Percentiles rank a stretch among this genome's conserved stretches.
Evolutionary conservation across 2,888 invertebrate species (phyloP).

Genomic region (Hypsopygia costalis): DNA sequence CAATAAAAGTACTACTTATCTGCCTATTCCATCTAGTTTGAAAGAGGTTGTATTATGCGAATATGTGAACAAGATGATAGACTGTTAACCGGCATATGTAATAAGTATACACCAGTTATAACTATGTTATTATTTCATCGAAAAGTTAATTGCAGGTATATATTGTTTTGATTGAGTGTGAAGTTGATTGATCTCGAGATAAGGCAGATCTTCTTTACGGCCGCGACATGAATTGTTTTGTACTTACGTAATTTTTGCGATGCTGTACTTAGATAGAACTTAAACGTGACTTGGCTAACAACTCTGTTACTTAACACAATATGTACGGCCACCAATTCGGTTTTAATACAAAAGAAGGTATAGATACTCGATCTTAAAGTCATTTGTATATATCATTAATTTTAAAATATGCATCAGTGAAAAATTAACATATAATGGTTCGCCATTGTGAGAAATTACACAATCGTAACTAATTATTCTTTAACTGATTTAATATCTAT

Average conservation of each 20-base stretch:
- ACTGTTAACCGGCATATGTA: too few relatives aligned
- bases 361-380: conserved; percentile 52
- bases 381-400: conserved; percentile 61
- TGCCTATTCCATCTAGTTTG: too few relatives aligned
- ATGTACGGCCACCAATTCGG: too few relatives aligned
- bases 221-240: conserved; percentile 32
- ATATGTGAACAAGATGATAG: too few relatives aligned
- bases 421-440: conserved; percentile 54
- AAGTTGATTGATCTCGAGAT: not conserved
- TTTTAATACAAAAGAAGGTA: conserved; percentile 56
- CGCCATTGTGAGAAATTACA: conserved; percentile 29
- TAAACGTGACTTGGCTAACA: too few relatives aligned
- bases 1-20: too few relatives aligned
- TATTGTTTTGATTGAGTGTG: conserved; percentile 19
- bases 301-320: too few relatives aligned
- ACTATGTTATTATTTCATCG: not conserved
- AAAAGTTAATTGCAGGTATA: not conserved
- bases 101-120: too few relatives aligned
- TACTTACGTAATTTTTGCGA: conserved; percentile 53
- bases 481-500: too few relatives aligned
- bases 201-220: conserved; percentile 3
- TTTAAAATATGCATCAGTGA: conserved; percentile 57
- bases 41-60: too few relatives aligned
- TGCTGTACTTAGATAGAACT: too few relatives aligned
- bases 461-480: too few relatives aligned